These are phyloP conservation scores for Acrobasis consociella DNA, from an alignment of 2,888 invertebrate genomes.

Conservation along the genomic window DNA sequence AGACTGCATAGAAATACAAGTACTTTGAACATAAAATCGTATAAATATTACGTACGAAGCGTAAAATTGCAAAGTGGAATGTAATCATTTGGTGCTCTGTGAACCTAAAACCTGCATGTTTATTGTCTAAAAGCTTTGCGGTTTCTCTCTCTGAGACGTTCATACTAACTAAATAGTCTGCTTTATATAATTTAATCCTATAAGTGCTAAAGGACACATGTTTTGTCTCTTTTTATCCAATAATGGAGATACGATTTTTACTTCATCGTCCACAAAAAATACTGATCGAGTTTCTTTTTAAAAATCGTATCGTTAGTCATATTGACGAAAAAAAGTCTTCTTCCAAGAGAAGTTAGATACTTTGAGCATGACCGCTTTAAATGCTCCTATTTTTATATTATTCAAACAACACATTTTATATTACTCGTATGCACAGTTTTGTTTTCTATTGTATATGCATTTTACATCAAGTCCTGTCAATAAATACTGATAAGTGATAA, in stretches of 20 bases:
- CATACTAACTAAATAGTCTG: slow-evolving; percentile 21
- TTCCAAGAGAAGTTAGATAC: too few species aligned
- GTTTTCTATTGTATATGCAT: too few species aligned
- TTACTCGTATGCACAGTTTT: too few species aligned
- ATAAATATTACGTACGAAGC: slow-evolving; percentile 1
- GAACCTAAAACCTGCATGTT: slow-evolving; percentile 20
- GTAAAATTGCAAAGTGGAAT: slow-evolving; percentile 2
- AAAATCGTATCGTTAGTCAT: too few species aligned
- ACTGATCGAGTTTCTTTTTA: too few species aligned
- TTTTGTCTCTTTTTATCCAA: slow-evolving; percentile 1
- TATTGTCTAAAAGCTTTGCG: slow-evolving; percentile 24
- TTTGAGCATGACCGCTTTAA: too few species aligned
- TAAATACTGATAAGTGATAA: too few species aligned
- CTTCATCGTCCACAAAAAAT: not conserved
- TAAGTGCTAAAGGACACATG: slow-evolving; percentile 19
- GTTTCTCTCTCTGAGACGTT: slow-evolving; percentile 5
- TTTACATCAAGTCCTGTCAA: too few species aligned
- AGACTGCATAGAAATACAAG: not conserved
- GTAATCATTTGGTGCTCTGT: slow-evolving; percentile 16
- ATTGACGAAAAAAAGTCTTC: too few species aligned
- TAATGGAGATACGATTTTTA: not conserved
- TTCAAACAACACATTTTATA: too few species aligned
- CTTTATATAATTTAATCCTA: slow-evolving; percentile 22
- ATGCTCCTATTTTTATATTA: too few species aligned
- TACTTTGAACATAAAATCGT: not conserved